phyloP scores from a whole-genome alignment of 30 jellyfish, hydroid and myxozoan genomes.

The Mastigias papua region DNA sequence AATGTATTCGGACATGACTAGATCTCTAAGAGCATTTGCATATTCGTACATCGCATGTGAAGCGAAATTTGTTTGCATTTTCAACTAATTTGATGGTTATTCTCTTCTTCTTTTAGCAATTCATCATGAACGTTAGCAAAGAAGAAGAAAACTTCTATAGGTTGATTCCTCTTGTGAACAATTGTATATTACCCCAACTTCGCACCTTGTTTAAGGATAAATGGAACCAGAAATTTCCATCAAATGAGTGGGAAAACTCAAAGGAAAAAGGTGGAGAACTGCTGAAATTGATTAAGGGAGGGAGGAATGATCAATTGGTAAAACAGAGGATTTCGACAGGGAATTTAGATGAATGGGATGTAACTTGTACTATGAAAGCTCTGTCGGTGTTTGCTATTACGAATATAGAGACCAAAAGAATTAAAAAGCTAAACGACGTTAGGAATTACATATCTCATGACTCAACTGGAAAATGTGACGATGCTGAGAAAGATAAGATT shows the following conservation, averaged over 20 bases:
- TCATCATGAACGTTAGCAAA: no score
- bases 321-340: not conserved
- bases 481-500: no score
- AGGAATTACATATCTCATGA: no score
- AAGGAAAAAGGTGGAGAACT: not conserved
- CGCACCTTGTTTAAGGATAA: not conserved
- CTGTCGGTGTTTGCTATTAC: not conserved
- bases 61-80: no score
- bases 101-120: no score
- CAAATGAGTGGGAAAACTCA: conserved; percentile 16
- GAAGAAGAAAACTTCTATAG: conserved; percentile 1
- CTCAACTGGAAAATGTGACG: no score
- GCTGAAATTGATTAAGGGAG: not conserved
- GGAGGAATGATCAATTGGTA: not conserved
- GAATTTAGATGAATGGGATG: not conserved
- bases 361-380: not conserved
- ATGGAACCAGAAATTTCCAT: not conserved
- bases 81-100: no score
- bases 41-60: no score
- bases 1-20: no score
- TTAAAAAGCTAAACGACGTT: no score
- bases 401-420: no score
- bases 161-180: not conserved
- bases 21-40: no score
- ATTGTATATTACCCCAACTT: not conserved